Evolutionary conservation across 1,140 invertebrate species (phyloP).

Genomic region (Zaprionus tsacasi): DNA sequence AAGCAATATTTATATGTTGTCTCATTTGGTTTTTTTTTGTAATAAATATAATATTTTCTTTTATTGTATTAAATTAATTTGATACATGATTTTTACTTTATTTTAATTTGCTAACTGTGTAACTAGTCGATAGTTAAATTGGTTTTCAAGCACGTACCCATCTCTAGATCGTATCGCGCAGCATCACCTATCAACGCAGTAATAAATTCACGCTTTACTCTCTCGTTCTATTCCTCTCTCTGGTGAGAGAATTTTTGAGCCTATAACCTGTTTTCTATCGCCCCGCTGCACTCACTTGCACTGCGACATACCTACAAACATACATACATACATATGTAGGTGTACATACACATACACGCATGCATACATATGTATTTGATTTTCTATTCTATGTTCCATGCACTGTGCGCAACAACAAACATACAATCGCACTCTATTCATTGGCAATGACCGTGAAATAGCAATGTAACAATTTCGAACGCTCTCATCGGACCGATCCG

Average conservation of each 20-base stretch:
- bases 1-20: neutral
- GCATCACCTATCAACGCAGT: slow-evolving; percentile 45
- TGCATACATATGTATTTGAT: neutral
- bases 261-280: slow-evolving; percentile 72
- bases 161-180: slow-evolving; percentile 2
- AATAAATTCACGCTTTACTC: slow-evolving; percentile 36
- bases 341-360: too few relatives aligned
- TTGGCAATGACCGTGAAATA: slow-evolving; percentile 77
- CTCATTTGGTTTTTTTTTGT: slow-evolving; percentile 60
- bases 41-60: neutral
- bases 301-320: slow-evolving; percentile 17
- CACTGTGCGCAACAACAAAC: slow-evolving; percentile 32
- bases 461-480: slow-evolving; percentile 44
- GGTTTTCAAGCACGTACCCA: neutral
- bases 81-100: neutral
- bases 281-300: slow-evolving; percentile 38
- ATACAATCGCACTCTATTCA: slow-evolving; percentile 54
- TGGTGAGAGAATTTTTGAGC: neutral
- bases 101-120: neutral
- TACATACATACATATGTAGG: slow-evolving; percentile 10
- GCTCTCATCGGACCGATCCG: slow-evolving; percentile 29
- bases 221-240: slow-evolving; percentile 5
- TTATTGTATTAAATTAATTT: too few relatives aligned
- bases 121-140: neutral
- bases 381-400: slow-evolving; percentile 29